Base-by-base conservation (phyloP, 2,888 invertebrate genomes). In the Oegoconia quadripuncta region DNA sequence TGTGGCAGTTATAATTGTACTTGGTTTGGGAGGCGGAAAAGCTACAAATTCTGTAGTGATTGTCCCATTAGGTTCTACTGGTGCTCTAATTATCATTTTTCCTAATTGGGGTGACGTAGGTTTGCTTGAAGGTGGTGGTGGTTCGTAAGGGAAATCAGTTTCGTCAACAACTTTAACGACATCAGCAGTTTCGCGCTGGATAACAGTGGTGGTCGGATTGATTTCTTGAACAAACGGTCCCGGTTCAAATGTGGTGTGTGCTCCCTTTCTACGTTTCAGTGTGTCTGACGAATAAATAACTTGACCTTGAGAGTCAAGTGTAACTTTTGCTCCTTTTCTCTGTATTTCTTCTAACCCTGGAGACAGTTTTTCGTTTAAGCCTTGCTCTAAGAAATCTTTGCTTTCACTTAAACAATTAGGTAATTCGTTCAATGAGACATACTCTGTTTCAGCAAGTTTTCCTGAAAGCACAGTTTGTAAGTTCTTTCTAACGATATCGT, bases 251-350 rank as follows among this genome's bases (percentile, higher is more conserved):
- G 95, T 95, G 23, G 95, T 94, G 64, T 95, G 94, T 11, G 93
- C 92, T 43, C 93, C 93, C 87, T 94, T 94, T 48, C 92, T 88
- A 56, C 95, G 89, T 66, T 92, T 93, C 48, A 96, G 80, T 64
- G 95, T 96, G 59, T 96, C 96, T 13, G 96, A 96, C 47, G 93
- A 94, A 78, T 94, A 96, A 44, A 96, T 93, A 29, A 96, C 94
- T 88, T 94, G 94, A 35, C 96, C 97, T 61, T 94, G 93, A 15
- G 96, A 93, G 76, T 96, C 95, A 29, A 96, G 80, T 22, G 93
- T 93, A 26, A 96, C 95, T 62, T 95, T 90, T 14, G 94, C 94
- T 15, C 94, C 94, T 64, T 91, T 91, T 39, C 75, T 71, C 79
- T 89, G 73, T 79, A 82, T 63, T 46, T 83, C 81, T 42, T 86